Conservation (phyloP, 2,888 invertebrate species). For the Drosophila affinis region DNA sequence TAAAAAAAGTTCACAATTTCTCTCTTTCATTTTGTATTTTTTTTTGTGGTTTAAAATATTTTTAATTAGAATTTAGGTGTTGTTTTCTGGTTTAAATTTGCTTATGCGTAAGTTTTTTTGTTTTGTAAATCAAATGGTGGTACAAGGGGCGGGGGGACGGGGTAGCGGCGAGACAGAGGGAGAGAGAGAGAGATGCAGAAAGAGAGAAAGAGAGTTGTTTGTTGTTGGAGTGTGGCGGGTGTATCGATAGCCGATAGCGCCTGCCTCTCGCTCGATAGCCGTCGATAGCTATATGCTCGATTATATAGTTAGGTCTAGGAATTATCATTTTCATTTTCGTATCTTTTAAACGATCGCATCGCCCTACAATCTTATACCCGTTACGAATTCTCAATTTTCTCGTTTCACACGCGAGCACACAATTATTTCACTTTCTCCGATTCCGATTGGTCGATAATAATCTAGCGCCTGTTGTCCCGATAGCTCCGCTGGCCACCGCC, state of each 20-base stretch:
- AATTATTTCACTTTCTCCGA: slow-evolving; percentile 44
- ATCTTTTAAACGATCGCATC: slow-evolving; percentile 38
- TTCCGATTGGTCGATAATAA: slow-evolving; percentile 29
- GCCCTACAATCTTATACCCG: slow-evolving; percentile 9
- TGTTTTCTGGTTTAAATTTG: slow-evolving; percentile 43
- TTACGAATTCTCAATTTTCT: slow-evolving; percentile 11
- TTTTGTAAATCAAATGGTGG: slow-evolving; percentile 43
- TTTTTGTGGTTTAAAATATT: slow-evolving; percentile 48
- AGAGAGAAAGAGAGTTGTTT: slow-evolving; percentile 1
- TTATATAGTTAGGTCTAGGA: slow-evolving; percentile 1
- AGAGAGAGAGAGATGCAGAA: slow-evolving; percentile 3
- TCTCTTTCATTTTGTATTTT: slow-evolving; percentile 65
- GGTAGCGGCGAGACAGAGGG: slow-evolving; percentile 25
- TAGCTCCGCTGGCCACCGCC: slow-evolving; percentile 68
- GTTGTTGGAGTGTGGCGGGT: slow-evolving; percentile 14
- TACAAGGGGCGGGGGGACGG: slow-evolving; percentile 25
- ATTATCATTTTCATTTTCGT: slow-evolving; percentile 7
- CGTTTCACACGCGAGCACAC: slow-evolving; percentile 41
- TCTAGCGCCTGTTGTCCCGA: slow-evolving; percentile 68
- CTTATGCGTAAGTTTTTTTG: slow-evolving; percentile 41
- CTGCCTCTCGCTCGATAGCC: slow-evolving; percentile 1
- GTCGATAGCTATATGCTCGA: background rate
- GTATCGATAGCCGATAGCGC: slow-evolving; percentile 11
- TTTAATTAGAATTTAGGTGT: slow-evolving; percentile 45
- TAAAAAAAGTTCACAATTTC: slow-evolving; percentile 76